Evolutionary conservation across 2,797 vertebrate species (phyloP), one percentile per base, ranked within the genome.

Genomic region (Telmatherina bonti): DNA sequence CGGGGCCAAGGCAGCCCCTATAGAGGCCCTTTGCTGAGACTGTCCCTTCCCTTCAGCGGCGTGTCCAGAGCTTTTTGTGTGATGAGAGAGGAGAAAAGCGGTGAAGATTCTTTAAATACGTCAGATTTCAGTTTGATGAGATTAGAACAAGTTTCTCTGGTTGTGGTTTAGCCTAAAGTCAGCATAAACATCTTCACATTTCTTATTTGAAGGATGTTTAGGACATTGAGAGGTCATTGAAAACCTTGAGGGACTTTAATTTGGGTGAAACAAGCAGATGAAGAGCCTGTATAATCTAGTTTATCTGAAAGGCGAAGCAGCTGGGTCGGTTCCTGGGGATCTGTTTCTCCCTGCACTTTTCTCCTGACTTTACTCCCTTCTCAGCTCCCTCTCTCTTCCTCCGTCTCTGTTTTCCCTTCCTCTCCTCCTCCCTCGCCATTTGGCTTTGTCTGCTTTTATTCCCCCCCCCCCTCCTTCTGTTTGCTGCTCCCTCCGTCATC

Each of bases 401-500:
- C 72, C 67, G 54, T 72, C 76, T 74, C 59, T 57, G 36, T 73
- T 71, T 78, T 47, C 78, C 76, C 83, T 78, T 79, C 72, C 76
- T 73, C 72, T 80, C 74, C 65, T 80, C 74, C 78, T 66, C 81
- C 60, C 58, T 69, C 60, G 49, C 74, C 84, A 68, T 80, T 78
- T 86, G 79, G 56, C 70, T 83, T 82, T 82, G 51, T 70, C 74
- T 57, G 56, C 61, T 74, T 75, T 78, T 69, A 66, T 66, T 75
- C 72, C 70, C 74, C 69, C 62, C 62, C 76, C 78, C 66, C 26
- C 72, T 58, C 76, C 76, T 90, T 86, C 70, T 85, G 84, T 91
- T 84, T 79, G 83, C 93, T 81, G 87, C 83, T 90, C 84, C 83
- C 76, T 89, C 77, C 78, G 74, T 91, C 87, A 76, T 79, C 72